Evolutionary conservation across 2,888 invertebrate genomes (phyloP), one percentile per base, ranked within the genome.

Genomic region (Tryphoninae sp.): DNA sequence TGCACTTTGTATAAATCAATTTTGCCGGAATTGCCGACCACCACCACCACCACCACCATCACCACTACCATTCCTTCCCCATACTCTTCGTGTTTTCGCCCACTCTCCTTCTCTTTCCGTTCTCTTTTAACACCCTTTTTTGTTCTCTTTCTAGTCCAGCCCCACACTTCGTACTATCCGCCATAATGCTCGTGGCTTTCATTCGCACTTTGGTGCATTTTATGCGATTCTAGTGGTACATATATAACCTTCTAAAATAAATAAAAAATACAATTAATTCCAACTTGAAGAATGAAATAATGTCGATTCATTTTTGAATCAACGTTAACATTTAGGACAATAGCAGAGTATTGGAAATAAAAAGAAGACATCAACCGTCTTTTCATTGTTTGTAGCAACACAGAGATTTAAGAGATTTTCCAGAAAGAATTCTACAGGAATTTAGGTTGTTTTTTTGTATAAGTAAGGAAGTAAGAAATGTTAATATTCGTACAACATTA

Each of bases 1-100:
- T 86, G 84, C 84, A 84, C 84, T 85, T 84, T 80, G 83, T 78
- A 84, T 81, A 84, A 87, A 87, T 86, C 86, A 84, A 83, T 87
- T 86, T 81, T 74, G 68, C 65, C 68, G 62, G 78, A 84, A 86
- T 83, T 81, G 79, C 76, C 84, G 74, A 49, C 42, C 71, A 51
- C 81, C 58, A 67, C n/a, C 67, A 64, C 67, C 74, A 45, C 67
- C 64, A 22, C 53, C 23, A 40, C 61, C 26, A 23, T 8, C 42
- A 64, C 26, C 49, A 4, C 19, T 33, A 22, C 42, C 58, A 65
- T 69, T 61, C 78, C 59, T 55, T 13, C 26, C 49, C 49, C 80
- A 22, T 8, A 19, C 49, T 61, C 51, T 16, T 33, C 49, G 23
- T 42, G 16, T 22, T 40, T 76, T 77, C 78, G 77, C 73, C 9